Evolutionary conservation across 2,797 vertebrate genomes (phyloP).

Genomic region (Rhynchonycteris naso): DNA sequence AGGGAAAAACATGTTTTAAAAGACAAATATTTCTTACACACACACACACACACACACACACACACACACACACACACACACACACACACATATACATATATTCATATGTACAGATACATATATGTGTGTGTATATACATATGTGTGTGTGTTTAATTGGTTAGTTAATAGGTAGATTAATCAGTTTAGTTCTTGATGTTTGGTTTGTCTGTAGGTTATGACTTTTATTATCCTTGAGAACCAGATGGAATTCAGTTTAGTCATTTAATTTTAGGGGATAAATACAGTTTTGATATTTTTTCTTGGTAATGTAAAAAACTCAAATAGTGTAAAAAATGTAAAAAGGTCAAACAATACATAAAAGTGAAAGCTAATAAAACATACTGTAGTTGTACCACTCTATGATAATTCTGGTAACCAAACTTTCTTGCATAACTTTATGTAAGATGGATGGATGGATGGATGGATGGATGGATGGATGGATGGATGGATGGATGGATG

Average conservation of each 20-base stretch:
- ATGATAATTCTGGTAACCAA: neutral
- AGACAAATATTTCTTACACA: neutral
- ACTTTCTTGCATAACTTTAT: neutral
- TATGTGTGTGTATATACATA: too few species aligned
- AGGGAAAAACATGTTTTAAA: neutral
- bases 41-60: too few species aligned
- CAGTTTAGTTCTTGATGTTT: neutral
- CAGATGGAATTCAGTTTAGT: neutral
- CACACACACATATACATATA: neutral
- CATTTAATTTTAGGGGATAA: conserved; percentile 25
- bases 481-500: neutral
- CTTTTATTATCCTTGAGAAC: conserved; percentile 22
- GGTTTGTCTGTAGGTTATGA: neutral
- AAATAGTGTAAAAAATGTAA: neutral
- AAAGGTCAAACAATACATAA: neutral
- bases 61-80: too few species aligned
- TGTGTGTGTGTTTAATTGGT: neutral
- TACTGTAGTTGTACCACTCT: neutral
- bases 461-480: neutral
- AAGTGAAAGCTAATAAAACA: conserved; percentile 30
- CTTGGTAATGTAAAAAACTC: neutral
- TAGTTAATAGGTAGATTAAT: neutral
- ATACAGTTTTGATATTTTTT: neutral
- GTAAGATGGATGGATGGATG: neutral
- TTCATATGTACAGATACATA: neutral